Evolutionary conservation across 2,888 invertebrate species (phyloP), one percentile per base, ranked within the genome.

Genomic region (Timandra comae): DNA sequence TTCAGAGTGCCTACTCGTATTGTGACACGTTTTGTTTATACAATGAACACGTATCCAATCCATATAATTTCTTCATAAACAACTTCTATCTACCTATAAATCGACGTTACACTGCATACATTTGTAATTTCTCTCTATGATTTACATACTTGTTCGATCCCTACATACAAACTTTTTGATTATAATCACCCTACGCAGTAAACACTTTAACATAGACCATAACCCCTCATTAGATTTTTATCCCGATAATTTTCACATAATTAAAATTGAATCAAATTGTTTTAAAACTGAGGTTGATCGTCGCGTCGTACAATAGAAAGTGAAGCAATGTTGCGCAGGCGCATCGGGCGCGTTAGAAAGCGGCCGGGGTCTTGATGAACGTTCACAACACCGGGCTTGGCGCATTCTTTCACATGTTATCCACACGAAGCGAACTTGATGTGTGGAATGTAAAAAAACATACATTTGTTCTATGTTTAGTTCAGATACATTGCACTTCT

Each of bases 331-430:
- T 46, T 63, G 65, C 67, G 74, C 69, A 49, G 69, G 70, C 72
- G 73, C 76, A 76, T 73, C 75, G 66, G 71, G 61, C 56, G 59
- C 71, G 78, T 63, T 82, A 82, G 84, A 82, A 82, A 82, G 84
- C 81, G 73, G 71, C 63, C 65, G 49, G 57, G 62, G 50, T n/a
- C 61, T 63, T 63, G 63, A 60, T 65, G 64, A 64, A 62, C 67
- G 57, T 62, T 61, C 65, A 66, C 63, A 53, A 60, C 67, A 60
- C 54, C 56, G 56, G 56, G 59, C 63, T 58, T 63, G 56, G 63
- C 70, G 67, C 76, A 80, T 78, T 80, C 79, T 69, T 75, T 67
- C 52, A 63, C 62, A 65, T 67, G 49, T 52, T 53, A 35, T 27
- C 35, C 30, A 39, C 28, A 34, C 29, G 40, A 43, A 30, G 43